Evolutionary conservation across 2,888 invertebrate species (phyloP), one percentile per base, ranked within the genome.

Genomic region (Boloria selene): DNA sequence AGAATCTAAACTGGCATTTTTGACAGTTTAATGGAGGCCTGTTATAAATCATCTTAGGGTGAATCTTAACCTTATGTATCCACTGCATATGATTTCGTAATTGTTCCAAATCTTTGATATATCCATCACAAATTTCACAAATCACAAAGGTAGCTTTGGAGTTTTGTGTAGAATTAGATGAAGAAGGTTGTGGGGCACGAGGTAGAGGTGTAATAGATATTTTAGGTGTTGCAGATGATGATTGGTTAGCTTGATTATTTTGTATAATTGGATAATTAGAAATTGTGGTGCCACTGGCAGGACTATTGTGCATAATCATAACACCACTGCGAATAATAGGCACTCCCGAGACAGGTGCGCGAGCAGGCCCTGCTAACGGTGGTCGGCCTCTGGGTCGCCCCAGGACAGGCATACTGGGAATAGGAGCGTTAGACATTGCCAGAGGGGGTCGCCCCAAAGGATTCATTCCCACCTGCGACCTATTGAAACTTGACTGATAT

Each of bases 41-140:
- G 87, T 97, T 98, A 88, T 97, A 97, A 77, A 98, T 97, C 97
- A 98, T 98, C 92, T 98, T 98, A 66, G 98, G 98, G 93, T 98
- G 98, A 82, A 98, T 98, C 88, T 98, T 98, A 71, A 98, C 97
- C 94, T 98, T 98, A 87, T 98, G 98, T 85, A 98, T 98, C 97
- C 98, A 98, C 84, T 98, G 98, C 97, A 98, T 98, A 84, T 98
- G 98, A 86, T 98, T 98, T 74, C 98, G 94, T 75, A 98, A 92
- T 85, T 98, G 98, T 84, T 98, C 98, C 85, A 98, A 93, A 90
- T 98, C 98, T 93, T 98, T 98, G 73, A 98, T 98, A 83, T 98
- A 98, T 55, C 98, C 98, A 87, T 98, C 98, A 90, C 98, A 98
- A 76, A 98, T 98, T 93, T 98, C 98, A 90, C 98, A 98, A 77